Conservation (phyloP, 2,113 vertebrate genomes). For the Regulus satrapa region DNA sequence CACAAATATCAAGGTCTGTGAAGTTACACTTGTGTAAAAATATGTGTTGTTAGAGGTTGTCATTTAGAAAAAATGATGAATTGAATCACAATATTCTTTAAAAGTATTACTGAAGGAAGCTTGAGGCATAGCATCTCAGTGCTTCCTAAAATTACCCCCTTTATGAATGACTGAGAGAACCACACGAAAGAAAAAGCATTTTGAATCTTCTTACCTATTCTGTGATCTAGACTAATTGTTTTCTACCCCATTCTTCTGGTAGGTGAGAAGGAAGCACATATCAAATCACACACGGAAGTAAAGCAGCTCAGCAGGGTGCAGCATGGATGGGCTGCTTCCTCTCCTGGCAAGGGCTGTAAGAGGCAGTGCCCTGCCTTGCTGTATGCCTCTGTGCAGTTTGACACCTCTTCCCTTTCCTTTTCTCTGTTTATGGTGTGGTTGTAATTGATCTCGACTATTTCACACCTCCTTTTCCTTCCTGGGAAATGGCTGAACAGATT, state of each 20-base stretch:
- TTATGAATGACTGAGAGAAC: neutral
- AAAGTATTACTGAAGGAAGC: neutral
- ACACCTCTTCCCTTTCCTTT: neutral
- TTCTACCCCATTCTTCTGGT: neutral
- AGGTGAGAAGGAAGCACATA: neutral
- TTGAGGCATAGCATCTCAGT: neutral
- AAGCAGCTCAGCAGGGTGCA: neutral
- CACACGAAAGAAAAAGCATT: neutral
- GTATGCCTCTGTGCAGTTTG: accelerated
- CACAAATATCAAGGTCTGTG: neutral
- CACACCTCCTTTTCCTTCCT: neutral
- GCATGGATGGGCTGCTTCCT: neutral
- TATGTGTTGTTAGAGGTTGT: neutral
- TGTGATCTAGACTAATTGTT: neutral
- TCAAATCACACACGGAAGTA: accelerated
- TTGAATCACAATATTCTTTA: neutral
- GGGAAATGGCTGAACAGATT: neutral
- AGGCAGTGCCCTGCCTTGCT: neutral
- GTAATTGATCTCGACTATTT: neutral
- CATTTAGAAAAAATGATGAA: neutral
- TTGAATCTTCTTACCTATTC: neutral
- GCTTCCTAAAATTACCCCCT: neutral
- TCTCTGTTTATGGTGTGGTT: neutral
- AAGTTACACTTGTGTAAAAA: neutral
- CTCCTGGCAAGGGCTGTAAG: neutral